Percentiles rank a stretch among this genome's conserved stretches.
Conservation (phyloP, 2,113 vertebrate species). For the Morone chrysops region DNA sequence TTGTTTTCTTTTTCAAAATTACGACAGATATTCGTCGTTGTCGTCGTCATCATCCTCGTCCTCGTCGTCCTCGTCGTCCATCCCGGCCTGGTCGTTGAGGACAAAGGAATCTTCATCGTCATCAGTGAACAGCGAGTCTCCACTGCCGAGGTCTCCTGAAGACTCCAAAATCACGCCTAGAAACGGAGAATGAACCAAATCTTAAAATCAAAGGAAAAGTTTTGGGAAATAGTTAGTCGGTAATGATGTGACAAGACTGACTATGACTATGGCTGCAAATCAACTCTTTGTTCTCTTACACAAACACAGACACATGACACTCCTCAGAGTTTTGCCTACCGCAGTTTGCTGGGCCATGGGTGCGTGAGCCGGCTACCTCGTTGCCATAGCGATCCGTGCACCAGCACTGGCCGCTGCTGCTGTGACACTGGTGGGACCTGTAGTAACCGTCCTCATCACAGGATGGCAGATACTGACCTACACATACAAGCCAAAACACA, state of each 20-base stretch:
- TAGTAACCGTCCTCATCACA: conserved; percentile 97
- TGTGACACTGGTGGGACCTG: conserved; percentile 93
- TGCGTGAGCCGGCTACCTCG: conserved; percentile 91
- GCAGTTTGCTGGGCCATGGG: conserved; percentile 88
- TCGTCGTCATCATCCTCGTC: conserved; percentile 91
- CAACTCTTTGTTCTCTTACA: background rate
- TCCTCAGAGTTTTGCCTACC: conserved; percentile 82
- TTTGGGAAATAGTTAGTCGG: background rate
- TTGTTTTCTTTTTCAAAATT: conserved; percentile 50
- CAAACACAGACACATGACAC: background rate
- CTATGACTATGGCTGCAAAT: background rate
- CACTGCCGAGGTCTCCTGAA: conserved; percentile 95
- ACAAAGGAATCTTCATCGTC: conserved; percentile 79
- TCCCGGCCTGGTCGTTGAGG: conserved; percentile 89
- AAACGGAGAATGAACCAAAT: conserved; percentile 11
- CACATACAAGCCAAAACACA: conserved; percentile 44
- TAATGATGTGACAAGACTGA: background rate
- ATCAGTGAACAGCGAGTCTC: conserved; percentile 89
- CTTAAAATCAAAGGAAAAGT: background rate
- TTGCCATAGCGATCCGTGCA: conserved; percentile 98
- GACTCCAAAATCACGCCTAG: conserved; percentile 89
- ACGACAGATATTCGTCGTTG: conserved; percentile 91
- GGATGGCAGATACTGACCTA: conserved; percentile 91
- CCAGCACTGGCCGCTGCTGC: conserved; percentile 93
- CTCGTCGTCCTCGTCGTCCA: conserved; percentile 91